A percentile compares a stretch with the other conserved stretches of the same genome.
Conservation (phyloP, 1,140 invertebrate species). For the Drosophila subobscura region DNA sequence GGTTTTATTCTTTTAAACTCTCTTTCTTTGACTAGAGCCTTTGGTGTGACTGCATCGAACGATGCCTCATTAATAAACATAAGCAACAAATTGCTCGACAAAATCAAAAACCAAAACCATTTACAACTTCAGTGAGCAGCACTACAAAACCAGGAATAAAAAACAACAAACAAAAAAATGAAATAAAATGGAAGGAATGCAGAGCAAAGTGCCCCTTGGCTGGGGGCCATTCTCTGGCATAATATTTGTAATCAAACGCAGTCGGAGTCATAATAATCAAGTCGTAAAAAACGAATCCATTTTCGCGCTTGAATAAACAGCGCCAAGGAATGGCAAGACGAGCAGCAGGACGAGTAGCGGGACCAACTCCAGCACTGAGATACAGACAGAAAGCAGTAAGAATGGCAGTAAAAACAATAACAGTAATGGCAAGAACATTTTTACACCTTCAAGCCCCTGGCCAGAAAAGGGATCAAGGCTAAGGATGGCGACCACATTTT, state of each 20-base stretch:
- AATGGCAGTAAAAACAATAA: constrained; percentile 74
- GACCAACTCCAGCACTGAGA: constrained; percentile 7
- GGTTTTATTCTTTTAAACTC: constrained; percentile 1
- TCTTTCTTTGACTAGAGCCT: not conserved
- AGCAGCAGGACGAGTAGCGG: not conserved
- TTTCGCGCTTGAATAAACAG: constrained; percentile 76
- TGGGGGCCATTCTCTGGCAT: constrained; percentile 34
- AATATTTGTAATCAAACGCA: constrained; percentile 82
- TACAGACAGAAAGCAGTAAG: constrained; percentile 29
- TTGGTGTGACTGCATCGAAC: constrained; percentile 39
- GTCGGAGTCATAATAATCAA: constrained; percentile 79
- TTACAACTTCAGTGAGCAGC: constrained; percentile 60
- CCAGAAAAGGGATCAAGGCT: constrained; percentile 52
- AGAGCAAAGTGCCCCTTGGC: no score
- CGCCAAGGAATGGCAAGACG: constrained; percentile 27
- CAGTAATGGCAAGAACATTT: constrained; percentile 74
- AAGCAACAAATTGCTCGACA: constrained; percentile 57
- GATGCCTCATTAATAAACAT: constrained; percentile 78
- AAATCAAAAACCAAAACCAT: constrained; percentile 65
- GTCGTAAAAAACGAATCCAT: constrained; percentile 82
- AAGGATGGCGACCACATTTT: constrained; percentile 38
- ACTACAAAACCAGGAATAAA: constrained; percentile 8
- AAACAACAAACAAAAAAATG: constrained; percentile 14
- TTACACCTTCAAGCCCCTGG: constrained; percentile 67
- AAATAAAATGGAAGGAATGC: constrained; percentile 20